A percentile compares a stretch with the other conserved stretches of the same genome.
phyloP scores from a whole-genome alignment of 2,888 invertebrate species.

The Argyresthia albistria region DNA sequence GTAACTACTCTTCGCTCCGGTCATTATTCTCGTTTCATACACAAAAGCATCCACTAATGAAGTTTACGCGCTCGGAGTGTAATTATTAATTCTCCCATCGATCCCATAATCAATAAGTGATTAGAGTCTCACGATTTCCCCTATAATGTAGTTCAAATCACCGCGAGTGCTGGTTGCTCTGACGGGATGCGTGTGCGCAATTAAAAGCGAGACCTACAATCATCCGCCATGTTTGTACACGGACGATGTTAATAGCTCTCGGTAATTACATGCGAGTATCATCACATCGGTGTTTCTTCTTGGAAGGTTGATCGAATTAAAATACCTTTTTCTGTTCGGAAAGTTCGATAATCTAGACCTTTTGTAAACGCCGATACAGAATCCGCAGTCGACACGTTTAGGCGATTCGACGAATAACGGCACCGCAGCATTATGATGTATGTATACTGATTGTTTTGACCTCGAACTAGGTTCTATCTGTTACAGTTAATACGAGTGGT shows the following conservation, averaged over 20 bases:
- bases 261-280: constrained; percentile 68
- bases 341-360: neutral
- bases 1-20: neutral
- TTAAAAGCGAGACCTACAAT: constrained; percentile 70
- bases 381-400: neutral
- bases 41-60: neutral
- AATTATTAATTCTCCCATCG: neutral
- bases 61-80: neutral
- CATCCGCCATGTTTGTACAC: constrained; percentile 72
- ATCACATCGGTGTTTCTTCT: constrained; percentile 58
- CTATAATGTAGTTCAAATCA: constrained; percentile 41
- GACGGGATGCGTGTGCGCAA: constrained; percentile 69
- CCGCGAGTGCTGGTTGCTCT: constrained; percentile 46
- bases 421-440: too few species aligned
- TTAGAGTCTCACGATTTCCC: constrained; percentile 56
- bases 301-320: constrained; percentile 69
- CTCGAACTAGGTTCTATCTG: too few species aligned
- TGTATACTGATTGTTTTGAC: too few species aligned
- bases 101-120: constrained; percentile 43
- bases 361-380: constrained; percentile 10
- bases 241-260: constrained; percentile 68
- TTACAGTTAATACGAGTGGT: too few species aligned
- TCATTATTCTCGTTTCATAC: neutral
- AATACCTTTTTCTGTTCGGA: constrained; percentile 52
- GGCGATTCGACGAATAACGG: neutral